Evolutionary conservation across 2,888 invertebrate genomes (phyloP), one percentile per base, ranked within the genome.

Genomic region (Leptura quadrifasciata): DNA sequence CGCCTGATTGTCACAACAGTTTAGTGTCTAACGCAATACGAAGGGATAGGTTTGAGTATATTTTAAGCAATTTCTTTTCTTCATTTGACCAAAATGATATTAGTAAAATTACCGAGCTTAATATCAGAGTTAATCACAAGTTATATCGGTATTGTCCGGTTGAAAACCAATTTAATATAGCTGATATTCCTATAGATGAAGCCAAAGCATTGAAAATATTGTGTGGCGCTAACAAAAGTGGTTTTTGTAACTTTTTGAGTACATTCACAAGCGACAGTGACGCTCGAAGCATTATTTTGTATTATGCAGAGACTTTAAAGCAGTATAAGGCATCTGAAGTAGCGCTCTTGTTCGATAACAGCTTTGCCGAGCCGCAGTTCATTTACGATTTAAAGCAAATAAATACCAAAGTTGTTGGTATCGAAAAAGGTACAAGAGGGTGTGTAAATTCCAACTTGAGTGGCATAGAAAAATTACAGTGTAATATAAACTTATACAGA

Each of bases 1-100:
- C 21, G 2, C 21, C 21, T 1, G 58, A 60, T 27, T n/a, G 58
- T 5, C 21, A 60, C 21, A 60, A 60, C 15, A n/a, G 12, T 4
- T 27, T 60, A 8, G 60, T 58, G 24, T 58, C 58, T 9, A n/a
- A 21, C 5, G 58, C 58, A 15, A 58, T 58, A 21, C 3, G 24
- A 24, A 58, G 58, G 21, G 58, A 58, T 58, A 58, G n/a, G 12
- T 21, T 58, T 10, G 58, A 58, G 8, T 58, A 58, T 58, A 58
- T 58, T 58, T 58, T 15, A 27, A 58, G 47, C 15, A 47, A 47
- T 47, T 47, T 47, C 15, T 47, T 47, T 47, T 15, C 47, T n/a
- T 39, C 35, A 10, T 12, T 15, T 12, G 47, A 47, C 2, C n/a
- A 47, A n/a, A 47, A 47, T 47, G 47, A 47, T 12, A 47, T 5